Evolutionary conservation across 2,113 vertebrate genomes (phyloP).

Genomic region (Psittacara wagleri): DNA sequence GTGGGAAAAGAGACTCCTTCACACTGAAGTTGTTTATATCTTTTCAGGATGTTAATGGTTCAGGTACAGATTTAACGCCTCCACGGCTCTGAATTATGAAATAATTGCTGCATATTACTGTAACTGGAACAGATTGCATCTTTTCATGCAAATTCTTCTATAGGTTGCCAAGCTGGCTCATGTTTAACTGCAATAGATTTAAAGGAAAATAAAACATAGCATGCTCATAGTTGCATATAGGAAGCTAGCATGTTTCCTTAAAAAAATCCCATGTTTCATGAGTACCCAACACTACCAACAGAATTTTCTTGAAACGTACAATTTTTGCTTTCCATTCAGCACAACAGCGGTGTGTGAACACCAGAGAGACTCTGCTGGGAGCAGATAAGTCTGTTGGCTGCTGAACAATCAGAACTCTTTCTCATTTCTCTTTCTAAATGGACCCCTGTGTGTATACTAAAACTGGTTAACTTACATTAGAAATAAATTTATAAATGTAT

Average conservation of each 20-base stretch:
- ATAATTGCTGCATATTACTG: background rate
- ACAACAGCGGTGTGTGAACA: background rate
- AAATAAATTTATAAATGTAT: background rate
- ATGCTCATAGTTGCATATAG: background rate
- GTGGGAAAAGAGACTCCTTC: background rate
- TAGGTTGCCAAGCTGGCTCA: background rate
- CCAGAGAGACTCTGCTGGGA: background rate
- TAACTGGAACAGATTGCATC: conserved; percentile 12
- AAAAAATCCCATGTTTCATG: background rate
- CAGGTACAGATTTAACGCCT: background rate
- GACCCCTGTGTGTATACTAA: background rate
- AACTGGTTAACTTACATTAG: background rate
- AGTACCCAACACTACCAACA: background rate
- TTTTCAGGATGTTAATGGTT: background rate
- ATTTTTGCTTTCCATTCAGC: background rate
- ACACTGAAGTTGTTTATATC: background rate
- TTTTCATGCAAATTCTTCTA: background rate
- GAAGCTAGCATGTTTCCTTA: background rate
- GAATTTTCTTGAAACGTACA: background rate
- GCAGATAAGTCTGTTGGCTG: background rate
- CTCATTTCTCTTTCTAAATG: background rate
- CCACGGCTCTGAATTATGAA: background rate
- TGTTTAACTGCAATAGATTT: background rate
- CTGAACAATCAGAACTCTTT: background rate
- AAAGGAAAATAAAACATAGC: background rate